These are phyloP conservation scores for Pristionchus japonicus DNA, from an alignment of 2,888 invertebrate species.

Conservation along the genomic window DNA sequence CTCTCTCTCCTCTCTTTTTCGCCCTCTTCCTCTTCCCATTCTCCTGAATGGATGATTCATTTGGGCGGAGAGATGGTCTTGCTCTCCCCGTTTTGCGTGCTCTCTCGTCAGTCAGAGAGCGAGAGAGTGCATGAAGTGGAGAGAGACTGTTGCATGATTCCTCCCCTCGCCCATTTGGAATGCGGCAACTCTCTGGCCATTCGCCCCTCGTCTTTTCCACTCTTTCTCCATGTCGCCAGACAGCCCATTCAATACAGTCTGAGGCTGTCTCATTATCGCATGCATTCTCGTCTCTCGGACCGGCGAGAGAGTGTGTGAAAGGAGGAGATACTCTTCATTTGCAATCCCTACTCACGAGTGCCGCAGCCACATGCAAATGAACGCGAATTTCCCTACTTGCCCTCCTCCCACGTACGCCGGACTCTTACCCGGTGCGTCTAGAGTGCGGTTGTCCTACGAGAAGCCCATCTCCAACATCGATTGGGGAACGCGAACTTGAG, in stretches of 20 bases:
- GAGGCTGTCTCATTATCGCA: too few species aligned
- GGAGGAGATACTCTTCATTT: too few species aligned
- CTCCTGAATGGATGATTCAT: conserved; percentile 33
- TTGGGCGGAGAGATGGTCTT: background rate
- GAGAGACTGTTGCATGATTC: background rate
- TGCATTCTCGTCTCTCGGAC: too few species aligned
- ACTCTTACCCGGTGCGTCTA: too few species aligned
- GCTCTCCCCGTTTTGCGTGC: background rate
- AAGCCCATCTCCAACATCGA: too few species aligned
- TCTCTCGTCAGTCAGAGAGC: background rate
- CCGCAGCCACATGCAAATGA: too few species aligned
- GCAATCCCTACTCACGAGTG: too few species aligned
- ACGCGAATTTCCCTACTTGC: too few species aligned
- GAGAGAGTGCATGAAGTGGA: background rate
- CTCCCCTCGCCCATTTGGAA: background rate
- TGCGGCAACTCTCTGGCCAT: background rate
- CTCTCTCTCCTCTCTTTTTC: background rate
- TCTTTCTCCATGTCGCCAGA: background rate
- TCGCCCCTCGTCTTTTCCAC: background rate
- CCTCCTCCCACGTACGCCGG: too few species aligned
- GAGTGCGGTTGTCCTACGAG: too few species aligned
- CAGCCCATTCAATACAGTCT: background rate
- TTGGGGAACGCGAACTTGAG: too few species aligned
- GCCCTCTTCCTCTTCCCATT: conserved; percentile 27
- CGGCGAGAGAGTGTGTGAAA: too few species aligned